Conservation (phyloP, 2,797 vertebrate species). For the Protosalanx chinensis region DNA sequence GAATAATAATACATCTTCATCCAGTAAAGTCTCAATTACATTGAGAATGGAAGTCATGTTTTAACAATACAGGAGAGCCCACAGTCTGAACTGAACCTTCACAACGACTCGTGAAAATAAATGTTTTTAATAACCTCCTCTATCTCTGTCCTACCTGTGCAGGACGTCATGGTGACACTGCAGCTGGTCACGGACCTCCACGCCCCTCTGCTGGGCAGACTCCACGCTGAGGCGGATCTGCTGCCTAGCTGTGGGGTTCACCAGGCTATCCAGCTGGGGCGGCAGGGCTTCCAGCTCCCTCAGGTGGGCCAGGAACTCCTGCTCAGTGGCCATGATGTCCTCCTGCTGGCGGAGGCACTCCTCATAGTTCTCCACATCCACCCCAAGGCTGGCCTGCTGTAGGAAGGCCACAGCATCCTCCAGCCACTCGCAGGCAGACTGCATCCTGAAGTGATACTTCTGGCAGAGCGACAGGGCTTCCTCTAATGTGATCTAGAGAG, state of each 20-base stretch:
- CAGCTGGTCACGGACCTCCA: slow-evolving; percentile 77
- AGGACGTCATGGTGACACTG: slow-evolving; percentile 79
- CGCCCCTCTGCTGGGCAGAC: slow-evolving; percentile 78
- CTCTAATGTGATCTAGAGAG: slow-evolving; percentile 80
- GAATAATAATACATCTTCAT: too few species aligned
- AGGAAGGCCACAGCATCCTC: slow-evolving; percentile 91
- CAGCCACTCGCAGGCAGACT: slow-evolving; percentile 89
- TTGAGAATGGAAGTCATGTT: too few species aligned
- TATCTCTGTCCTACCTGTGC: slow-evolving; percentile 61
- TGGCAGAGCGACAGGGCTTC: slow-evolving; percentile 83
- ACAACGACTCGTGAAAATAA: too few species aligned
- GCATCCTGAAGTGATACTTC: slow-evolving; percentile 87
- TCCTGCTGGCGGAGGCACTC: slow-evolving; percentile 83
- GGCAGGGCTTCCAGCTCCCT: slow-evolving; percentile 79
- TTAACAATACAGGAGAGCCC: too few species aligned
- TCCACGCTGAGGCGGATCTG: slow-evolving; percentile 78
- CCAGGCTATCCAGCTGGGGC: slow-evolving; percentile 78
- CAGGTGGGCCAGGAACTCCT: slow-evolving; percentile 78
- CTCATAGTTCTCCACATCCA: slow-evolving; percentile 91
- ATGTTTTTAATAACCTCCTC: too few species aligned
- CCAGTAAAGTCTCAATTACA: too few species aligned
- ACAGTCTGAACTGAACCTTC: too few species aligned
- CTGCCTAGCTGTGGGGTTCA: slow-evolving; percentile 77
- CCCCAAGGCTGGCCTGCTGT: slow-evolving; percentile 82
- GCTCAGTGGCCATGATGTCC: slow-evolving; percentile 87